Evolutionary conservation across 2,113 vertebrate genomes (phyloP), one percentile per base, ranked within the genome.

Genomic region (Vireo altiloquus): DNA sequence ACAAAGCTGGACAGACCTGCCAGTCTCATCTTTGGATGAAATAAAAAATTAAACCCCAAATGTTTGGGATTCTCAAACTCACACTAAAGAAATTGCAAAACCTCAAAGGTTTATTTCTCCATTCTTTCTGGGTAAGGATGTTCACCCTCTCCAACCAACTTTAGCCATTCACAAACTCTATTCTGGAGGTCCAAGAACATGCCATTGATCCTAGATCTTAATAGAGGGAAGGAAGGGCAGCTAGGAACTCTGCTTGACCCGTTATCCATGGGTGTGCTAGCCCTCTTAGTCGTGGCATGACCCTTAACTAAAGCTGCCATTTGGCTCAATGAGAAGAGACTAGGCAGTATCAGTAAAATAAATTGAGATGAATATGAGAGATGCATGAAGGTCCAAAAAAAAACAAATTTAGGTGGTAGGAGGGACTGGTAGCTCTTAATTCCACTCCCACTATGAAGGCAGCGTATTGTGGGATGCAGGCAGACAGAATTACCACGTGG

Each of bases 251-350:
- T 69, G 23, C 6, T 71, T 77, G 11, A 18, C 18, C 33, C 1
- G 0, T 44, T 63, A 28, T 42, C 27, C 27, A 7, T 2, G 2
- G 12, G 3, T 2, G 0, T 57, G 21, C 27, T 63, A 21, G 7
- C 49, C 17, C 37, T 72, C 35, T 70, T n/a, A 66, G 1, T 84
- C 19, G 15, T 11, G 47, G 8, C 7, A 39, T 16, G 22, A 70
- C 6, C 9, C 28, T 83, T 6, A 3, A 33, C 24, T 75, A 56
- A 83, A 81, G 9, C 7, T 53, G 16, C 5, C 5, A 2, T 69
- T 82, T 56, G 13, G 7, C 9, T 70, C 33, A 39, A 0, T 50
- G 21, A 66, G 46, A 71, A 63, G 9, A 77, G 24, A n/a, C n/a
- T 12, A 49, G 23, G 11, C 17, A 61, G 13, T 2, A 4, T 42